Percentiles rank a stretch among this genome's conserved stretches.
phyloP scores from a whole-genome alignment of 2,888 invertebrate genomes.

The Drosophila gaucha region DNA sequence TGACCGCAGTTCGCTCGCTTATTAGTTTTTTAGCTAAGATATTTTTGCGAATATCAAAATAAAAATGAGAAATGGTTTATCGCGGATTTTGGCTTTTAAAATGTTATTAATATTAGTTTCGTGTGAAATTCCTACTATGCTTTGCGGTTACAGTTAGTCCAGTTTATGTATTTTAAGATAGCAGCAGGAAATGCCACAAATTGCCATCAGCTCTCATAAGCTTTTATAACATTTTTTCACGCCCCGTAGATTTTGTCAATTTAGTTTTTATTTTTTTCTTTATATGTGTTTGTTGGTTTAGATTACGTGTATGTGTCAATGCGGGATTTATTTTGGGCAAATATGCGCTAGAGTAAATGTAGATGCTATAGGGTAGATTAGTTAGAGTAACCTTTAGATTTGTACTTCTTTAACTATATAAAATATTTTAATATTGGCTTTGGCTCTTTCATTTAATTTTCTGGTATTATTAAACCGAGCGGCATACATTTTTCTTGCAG shows the following conservation, averaged over 20 bases:
- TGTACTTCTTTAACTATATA: too few species aligned
- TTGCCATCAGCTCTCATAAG: constrained; percentile 45
- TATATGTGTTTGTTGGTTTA: constrained; percentile 1
- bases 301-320: constrained; percentile 35
- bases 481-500: neutral
- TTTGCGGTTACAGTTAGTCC: constrained; percentile 47
- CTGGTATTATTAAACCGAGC: neutral
- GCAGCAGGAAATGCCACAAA: constrained; percentile 29
- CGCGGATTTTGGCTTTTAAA: constrained; percentile 40
- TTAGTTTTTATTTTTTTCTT: constrained; percentile 26
- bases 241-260: constrained; percentile 58
- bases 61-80: constrained; percentile 42
- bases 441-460: neutral
- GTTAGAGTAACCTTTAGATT: too few species aligned
- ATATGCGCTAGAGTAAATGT: neutral
- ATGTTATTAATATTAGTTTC: constrained; percentile 51
- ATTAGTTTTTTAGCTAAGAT: constrained; percentile 43
- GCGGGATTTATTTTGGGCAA: constrained; percentile 3
- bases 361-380: neutral
- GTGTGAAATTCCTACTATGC: constrained; percentile 53
- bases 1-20: constrained; percentile 48
- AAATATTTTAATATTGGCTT: neutral
- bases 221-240: constrained; percentile 60
- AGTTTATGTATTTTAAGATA: constrained; percentile 5
- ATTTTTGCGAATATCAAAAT: constrained; percentile 13